Conservation (phyloP, 2,797 vertebrate genomes). For the Simalia tracyae region DNA sequence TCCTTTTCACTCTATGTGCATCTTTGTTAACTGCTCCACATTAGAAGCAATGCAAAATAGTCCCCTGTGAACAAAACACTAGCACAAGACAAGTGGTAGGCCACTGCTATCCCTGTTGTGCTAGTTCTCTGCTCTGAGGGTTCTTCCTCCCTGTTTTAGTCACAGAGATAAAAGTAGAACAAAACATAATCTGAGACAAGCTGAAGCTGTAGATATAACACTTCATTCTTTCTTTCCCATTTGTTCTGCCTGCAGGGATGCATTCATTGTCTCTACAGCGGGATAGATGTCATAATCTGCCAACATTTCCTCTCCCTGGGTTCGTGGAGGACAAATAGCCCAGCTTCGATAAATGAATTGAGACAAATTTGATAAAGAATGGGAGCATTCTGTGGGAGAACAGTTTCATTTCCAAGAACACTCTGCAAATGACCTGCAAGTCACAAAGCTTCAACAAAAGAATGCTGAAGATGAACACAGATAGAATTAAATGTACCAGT, state of each 20-base stretch:
- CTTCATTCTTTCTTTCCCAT: background rate
- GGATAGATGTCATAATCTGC: background rate
- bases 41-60: background rate
- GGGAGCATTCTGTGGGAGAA: background rate
- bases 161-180: background rate
- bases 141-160: background rate
- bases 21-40: background rate
- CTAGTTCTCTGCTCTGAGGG: background rate
- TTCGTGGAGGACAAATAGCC: background rate
- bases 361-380: background rate
- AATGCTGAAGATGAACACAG: background rate
- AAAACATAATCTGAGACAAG: background rate
- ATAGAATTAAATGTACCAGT: background rate
- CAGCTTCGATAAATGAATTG: background rate
- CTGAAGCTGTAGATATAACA: background rate
- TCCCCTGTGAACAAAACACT: background rate
- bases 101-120: background rate
- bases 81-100: background rate
- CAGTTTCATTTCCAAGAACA: background rate
- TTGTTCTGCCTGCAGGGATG: background rate
- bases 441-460: background rate
- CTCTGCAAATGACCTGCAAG: background rate
- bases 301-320: background rate
- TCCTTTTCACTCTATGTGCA: background rate
- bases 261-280: background rate